Base-by-base conservation (phyloP, 2,113 vertebrate genomes). In the Sitta europaea region DNA sequence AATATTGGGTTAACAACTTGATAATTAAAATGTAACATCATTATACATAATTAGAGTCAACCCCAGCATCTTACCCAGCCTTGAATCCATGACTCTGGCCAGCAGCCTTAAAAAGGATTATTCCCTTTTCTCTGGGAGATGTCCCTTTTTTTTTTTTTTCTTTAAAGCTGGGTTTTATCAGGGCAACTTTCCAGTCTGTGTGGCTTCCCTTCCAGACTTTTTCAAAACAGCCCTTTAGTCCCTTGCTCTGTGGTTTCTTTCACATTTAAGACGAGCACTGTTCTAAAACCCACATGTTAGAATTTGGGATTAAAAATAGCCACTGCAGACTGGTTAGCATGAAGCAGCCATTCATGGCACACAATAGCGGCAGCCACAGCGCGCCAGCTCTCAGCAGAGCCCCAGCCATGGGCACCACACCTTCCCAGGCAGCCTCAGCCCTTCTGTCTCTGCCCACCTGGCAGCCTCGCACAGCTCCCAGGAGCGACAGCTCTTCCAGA, bases 241-340 rank as follows among this genome's bases (percentile, higher is more conserved):
- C 42, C 90, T 95, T 93, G 82, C 48, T 96, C 92, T 95, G 90
- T 90, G 94, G 94, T 95, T 95, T 92, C 93, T 96, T 96, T 95
- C 92, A 90, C 86, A 84, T 92, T 92, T 6, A 21, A 96, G 79
- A 96, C 72, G 95, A 96, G 79, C 29, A 2, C 82, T 96, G 73
- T 93, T 95, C 90, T 88, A 84, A 96, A 94, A 94, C 93, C 93
- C 57, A 4, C 88, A 93, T 86, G 68, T 88, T 90, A 83, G 76
- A 90, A 93, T 92, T 73, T 88, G 82, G 82, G 86, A 93, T 95
- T 94, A 96, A 96, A 96, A 96, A 94, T 96, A 97, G 79, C 82
- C 47, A n/a, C 35, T 10, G 3, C 93, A 94, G 90, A 92, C 59
- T 58, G 72, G 86, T 78, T 80, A 86, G 92, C 86, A 86, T 84